A percentile compares a stretch with the other conserved stretches of the same genome.
These are phyloP conservation scores for Oscheius myriophilus DNA, from an alignment of 2,888 invertebrate species.

Conservation along the genomic window DNA sequence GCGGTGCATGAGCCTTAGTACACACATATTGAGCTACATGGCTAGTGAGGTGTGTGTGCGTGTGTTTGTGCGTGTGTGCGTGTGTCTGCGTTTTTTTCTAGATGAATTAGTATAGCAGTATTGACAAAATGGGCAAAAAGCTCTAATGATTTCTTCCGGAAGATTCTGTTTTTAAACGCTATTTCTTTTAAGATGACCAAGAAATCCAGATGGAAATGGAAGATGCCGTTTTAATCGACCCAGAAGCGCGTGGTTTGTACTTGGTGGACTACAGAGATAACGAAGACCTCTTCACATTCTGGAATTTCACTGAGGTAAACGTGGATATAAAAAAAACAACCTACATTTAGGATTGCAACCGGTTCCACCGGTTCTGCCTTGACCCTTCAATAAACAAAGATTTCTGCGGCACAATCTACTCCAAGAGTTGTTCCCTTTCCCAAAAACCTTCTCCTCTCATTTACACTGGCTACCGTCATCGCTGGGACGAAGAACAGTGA, in stretches of 20 bases:
- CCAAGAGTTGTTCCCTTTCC: neutral
- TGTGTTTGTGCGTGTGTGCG: too few relatives aligned
- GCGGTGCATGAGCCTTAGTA: too few relatives aligned
- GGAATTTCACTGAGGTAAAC: conserved; percentile 20
- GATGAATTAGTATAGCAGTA: too few relatives aligned
- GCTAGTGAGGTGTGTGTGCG: too few relatives aligned
- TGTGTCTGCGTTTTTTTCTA: too few relatives aligned
- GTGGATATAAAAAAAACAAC: neutral
- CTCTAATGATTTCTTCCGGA: too few relatives aligned
- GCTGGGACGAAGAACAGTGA: conserved; percentile 16
- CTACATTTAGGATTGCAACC: conserved; percentile 13
- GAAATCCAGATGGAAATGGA: neutral
- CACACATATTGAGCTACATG: too few relatives aligned
- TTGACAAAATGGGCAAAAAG: too few relatives aligned
- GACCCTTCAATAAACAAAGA: conserved; percentile 20
- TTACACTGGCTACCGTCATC: conserved; percentile 12
- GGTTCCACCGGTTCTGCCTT: conserved; percentile 20
- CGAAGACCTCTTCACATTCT: conserved; percentile 4
- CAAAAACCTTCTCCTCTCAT: neutral
- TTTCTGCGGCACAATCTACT: conserved; percentile 16
- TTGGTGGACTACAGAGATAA: conserved; percentile 20
- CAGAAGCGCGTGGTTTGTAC: conserved; percentile 16
- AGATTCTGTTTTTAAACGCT: too few relatives aligned
- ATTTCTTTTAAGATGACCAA: conserved; percentile 11
- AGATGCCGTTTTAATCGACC: conserved; percentile 19